These are phyloP conservation scores for Aphis craccivora DNA, from an alignment of 1,140 invertebrate species.

Conservation along the genomic window DNA sequence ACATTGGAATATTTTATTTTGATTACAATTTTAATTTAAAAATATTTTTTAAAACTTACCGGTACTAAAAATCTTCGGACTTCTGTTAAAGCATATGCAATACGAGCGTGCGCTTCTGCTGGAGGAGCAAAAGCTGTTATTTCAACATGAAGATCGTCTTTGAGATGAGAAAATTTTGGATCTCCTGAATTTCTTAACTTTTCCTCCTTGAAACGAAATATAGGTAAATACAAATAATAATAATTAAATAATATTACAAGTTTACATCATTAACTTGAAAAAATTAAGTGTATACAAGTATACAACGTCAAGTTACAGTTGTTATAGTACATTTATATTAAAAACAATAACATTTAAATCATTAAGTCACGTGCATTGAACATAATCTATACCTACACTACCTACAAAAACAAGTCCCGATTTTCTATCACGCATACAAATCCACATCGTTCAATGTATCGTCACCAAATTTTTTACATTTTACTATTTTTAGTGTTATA, in stretches of 20 bases:
- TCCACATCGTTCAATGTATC: no score
- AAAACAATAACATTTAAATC: not conserved
- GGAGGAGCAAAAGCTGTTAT: conserved; percentile 85
- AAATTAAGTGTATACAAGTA: not conserved
- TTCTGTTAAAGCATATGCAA: conserved; percentile 84
- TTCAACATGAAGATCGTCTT: conserved; percentile 89
- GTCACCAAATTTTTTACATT: no score
- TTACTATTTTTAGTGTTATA: no score
- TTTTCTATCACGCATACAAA: no score
- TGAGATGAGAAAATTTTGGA: conserved; percentile 87
- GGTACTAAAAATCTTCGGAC: conserved; percentile 78
- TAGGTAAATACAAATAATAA: not conserved
- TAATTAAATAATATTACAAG: not conserved
- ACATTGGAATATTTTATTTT: not conserved
- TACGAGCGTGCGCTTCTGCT: conserved; percentile 86
- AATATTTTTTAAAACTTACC: conserved; percentile 66
- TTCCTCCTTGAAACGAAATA: conserved; percentile 73
- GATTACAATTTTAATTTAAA: not conserved
- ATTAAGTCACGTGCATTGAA: not conserved
- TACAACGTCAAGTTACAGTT: not conserved
- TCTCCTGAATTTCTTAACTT: conserved; percentile 83
- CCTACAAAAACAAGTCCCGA: no score
- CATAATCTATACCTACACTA: not conserved
- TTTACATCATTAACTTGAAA: not conserved
- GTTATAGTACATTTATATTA: no score